Evolutionary conservation across 1,140 invertebrate genomes (phyloP).

Genomic region (Diorhabda sublineata): DNA sequence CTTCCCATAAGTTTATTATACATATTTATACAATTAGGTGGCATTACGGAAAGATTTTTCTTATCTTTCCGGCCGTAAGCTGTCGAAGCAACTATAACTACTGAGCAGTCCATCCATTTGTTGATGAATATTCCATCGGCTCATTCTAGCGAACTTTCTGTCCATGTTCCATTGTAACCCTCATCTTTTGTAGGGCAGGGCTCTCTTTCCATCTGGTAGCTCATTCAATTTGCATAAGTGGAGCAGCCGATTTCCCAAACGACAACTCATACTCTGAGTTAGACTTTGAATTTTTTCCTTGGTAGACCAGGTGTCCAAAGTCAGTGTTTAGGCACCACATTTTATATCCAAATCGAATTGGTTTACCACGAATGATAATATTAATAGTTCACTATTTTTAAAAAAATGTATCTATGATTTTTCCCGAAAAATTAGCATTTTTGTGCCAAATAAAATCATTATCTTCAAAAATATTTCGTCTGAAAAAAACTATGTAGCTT

Average conservation of each 20-base stretch:
- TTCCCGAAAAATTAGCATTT: no score
- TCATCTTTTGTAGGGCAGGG: slow-evolving; percentile 18
- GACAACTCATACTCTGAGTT: slow-evolving; percentile 23
- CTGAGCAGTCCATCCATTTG: slow-evolving; percentile 22
- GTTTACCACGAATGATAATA: slow-evolving; percentile 21
- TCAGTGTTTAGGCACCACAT: slow-evolving; percentile 26
- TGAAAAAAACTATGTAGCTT: no score
- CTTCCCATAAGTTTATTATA: no score
- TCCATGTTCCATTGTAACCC: slow-evolving; percentile 27
- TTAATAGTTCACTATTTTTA: no score
- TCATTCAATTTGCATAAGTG: no score
- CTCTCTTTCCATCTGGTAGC: slow-evolving; percentile 23
- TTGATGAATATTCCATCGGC: slow-evolving; percentile 10
- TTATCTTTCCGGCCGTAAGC: slow-evolving; percentile 21
- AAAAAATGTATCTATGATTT: no score
- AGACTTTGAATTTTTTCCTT: slow-evolving; percentile 32
- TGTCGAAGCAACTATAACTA: slow-evolving; percentile 32
- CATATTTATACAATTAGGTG: no score
- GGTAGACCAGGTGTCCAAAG: slow-evolving; percentile 33
- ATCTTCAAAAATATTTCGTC: no score
- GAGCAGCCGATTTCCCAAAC: slow-evolving; percentile 15
- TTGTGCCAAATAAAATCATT: no score
- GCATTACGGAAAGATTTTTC: slow-evolving; percentile 13
- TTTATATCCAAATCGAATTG: slow-evolving; percentile 38
- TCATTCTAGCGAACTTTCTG: slow-evolving; percentile 1